Evolutionary conservation across 2,888 invertebrate genomes (phyloP).

Genomic region (Tricholauxania praeusta): DNA sequence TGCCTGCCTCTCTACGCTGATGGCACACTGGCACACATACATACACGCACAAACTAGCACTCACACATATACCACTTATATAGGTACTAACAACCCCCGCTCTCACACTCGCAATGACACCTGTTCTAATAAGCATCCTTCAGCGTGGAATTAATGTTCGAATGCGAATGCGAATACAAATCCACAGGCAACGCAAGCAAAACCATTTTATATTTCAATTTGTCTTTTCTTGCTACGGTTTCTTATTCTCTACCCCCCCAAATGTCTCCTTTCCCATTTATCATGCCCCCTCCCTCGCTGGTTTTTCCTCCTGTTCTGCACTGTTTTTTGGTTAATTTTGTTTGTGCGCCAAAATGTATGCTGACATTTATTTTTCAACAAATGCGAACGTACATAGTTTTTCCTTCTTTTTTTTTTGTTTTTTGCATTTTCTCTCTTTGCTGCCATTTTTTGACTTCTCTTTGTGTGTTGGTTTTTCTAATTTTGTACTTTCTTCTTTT

Average conservation of each 20-base stretch:
- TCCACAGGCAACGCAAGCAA: neutral
- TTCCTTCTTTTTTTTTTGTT: neutral
- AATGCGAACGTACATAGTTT: neutral
- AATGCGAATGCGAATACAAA: constrained; percentile 10
- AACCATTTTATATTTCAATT: constrained; percentile 23
- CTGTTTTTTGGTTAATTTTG: constrained; percentile 13
- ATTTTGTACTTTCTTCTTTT: neutral
- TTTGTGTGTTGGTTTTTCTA: neutral
- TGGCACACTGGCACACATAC: neutral
- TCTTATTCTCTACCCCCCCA: neutral
- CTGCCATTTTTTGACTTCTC: neutral
- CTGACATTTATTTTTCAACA: constrained; percentile 1
- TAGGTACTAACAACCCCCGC: too few relatives aligned
- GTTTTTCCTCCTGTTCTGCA: neutral
- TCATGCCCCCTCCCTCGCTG: neutral
- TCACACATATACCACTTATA: too few relatives aligned
- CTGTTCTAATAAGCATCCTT: constrained; percentile 16
- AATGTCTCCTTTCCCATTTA: too few relatives aligned
- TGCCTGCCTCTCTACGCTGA: neutral
- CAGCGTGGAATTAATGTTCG: neutral
- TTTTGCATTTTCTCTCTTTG: neutral
- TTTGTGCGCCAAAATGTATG: constrained; percentile 28
- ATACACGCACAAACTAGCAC: neutral
- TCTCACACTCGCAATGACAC: neutral
- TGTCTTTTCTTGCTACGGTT: neutral